phyloP scores from a whole-genome alignment of 30 jellyfish, hydroid and myxozoan genomes.

The Clytia hemisphaerica region DNA sequence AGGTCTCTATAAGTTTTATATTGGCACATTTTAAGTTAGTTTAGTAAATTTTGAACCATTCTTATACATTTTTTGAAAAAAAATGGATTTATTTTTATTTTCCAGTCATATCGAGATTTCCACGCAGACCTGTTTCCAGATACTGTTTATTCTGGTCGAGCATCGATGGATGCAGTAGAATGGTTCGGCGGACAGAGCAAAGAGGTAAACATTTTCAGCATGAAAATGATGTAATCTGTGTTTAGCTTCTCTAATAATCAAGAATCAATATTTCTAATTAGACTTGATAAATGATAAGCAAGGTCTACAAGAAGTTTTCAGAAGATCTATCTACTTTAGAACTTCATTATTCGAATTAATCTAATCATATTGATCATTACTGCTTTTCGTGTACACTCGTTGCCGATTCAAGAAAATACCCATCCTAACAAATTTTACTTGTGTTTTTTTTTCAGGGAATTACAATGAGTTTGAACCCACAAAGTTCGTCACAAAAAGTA shows the following conservation, averaged over 20 bases:
- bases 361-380: no score
- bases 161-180: conserved; percentile 80
- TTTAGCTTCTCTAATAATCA: no score
- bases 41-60: not conserved
- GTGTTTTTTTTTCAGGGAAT: conserved; percentile 23
- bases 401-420: no score
- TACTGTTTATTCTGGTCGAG: conserved; percentile 62
- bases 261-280: no score
- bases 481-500: conserved; percentile 15
- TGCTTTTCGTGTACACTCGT: no score
- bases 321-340: no score
- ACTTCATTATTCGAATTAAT: no score
- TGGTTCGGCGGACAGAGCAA: conserved; percentile 85
- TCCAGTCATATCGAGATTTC: conserved; percentile 86
- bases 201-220: conserved; percentile 33
- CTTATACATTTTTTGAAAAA: not conserved
- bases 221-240: not conserved
- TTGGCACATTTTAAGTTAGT: not conserved
- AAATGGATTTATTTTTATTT: not conserved
- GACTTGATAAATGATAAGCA: no score
- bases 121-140: conserved; percentile 94
- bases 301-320: no score
- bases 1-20: no score
- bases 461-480: conserved; percentile 57
- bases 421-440: no score